Evolutionary conservation across 2,113 vertebrate genomes (phyloP).

Genomic region (Gymnogyps californianus): DNA sequence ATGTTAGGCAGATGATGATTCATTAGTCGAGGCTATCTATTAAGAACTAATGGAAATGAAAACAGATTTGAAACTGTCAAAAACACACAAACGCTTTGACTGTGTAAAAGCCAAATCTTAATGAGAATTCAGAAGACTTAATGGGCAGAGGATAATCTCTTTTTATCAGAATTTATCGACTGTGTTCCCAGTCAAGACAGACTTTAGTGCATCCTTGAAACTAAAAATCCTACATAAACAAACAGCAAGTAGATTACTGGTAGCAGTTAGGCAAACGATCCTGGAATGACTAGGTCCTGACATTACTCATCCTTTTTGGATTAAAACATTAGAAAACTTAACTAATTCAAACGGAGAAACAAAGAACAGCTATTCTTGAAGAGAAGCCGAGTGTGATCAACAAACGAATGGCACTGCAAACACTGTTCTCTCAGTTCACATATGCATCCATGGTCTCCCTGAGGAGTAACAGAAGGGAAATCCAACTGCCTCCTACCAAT

Average conservation of each 20-base stretch:
- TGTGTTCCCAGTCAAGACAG: not conserved
- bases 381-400: not conserved
- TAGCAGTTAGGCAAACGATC: not conserved
- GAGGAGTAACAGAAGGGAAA: not conserved
- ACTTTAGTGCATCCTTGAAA: not conserved
- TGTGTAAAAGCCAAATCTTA: not conserved
- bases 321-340: not conserved
- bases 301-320: not conserved
- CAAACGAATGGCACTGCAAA: not conserved
- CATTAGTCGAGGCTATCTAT: not conserved
- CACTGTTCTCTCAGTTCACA: too few species aligned
- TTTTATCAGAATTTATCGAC: not conserved
- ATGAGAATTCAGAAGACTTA: not conserved
- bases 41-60: not conserved
- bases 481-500: not conserved
- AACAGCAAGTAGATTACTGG: not conserved
- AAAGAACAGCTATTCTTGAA: not conserved
- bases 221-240: not conserved
- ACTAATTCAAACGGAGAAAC: not conserved
- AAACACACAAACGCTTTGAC: not conserved
- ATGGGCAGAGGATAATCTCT: not conserved
- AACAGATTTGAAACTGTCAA: not conserved
- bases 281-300: not conserved
- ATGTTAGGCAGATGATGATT: not conserved
- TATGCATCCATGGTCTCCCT: fast-evolving